Base-by-base conservation (phyloP, 2,113 vertebrate species). In the Procavia capensis region DNA sequence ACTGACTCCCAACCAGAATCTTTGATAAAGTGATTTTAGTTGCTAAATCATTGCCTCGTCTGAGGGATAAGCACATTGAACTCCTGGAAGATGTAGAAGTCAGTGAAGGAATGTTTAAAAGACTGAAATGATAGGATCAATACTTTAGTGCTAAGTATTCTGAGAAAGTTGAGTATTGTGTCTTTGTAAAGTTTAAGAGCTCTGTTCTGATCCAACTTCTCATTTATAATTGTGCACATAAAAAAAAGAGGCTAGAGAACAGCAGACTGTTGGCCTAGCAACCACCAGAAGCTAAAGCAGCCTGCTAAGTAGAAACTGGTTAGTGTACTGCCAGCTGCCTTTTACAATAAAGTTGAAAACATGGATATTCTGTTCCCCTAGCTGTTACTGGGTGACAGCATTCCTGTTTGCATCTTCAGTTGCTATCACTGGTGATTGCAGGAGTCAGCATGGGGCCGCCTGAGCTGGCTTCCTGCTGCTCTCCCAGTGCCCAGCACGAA, bases 381-480 rank as follows among this genome's bases (percentile, higher is more conserved):
- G 6, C 36, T 6, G 34, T 47, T 36, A 1, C 2, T 9, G 0
- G 0, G 0, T n/a, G 16, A 39, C 3, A 1, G 16, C 82, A 22
- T 61, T 39, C 14, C 3, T 3, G 57, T 7, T n/a, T 10, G 16
- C 0, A 6, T 45, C 4, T 10, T 70, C 17, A 45, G 36, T 27
- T 25, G 64, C 24, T 9, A 0, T 47, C 29, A 16, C 34, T 2
- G 27, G 34, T 3, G 19, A 54, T 64, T 11, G 9, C 74, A 29
- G 43, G 74, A 70, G n/a, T 63, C 57, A 41, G 29, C 59, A 7
- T 63, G 25, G 57, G 13, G 57, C 8, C 19, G 2, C 13, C 25
- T n/a, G 83, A 11, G 41, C 34, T 0, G 81, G 43, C 16, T 19
- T 50, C 45, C 34, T 24, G 25, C 85, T 14, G 34, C 5, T 31